phyloP scores from a whole-genome alignment of 2,113 vertebrate genomes.

The Epinephelus fuscoguttatus region DNA sequence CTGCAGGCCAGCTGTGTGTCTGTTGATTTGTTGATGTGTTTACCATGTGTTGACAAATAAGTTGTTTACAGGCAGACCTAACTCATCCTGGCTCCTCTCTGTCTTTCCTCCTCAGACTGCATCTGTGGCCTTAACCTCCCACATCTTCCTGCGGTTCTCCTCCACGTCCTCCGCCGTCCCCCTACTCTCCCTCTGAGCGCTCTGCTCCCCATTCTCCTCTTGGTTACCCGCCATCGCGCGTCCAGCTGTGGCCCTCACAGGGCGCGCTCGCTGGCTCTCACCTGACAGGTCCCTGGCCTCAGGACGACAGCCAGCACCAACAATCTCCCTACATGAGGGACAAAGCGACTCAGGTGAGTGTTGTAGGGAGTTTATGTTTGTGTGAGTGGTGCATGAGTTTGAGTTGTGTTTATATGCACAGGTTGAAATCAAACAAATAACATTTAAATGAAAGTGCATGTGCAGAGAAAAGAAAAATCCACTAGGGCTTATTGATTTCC shows the following conservation, averaged over 20 bases:
- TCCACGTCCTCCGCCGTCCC: slow-evolving; percentile 1
- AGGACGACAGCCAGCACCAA: slow-evolving; percentile 91
- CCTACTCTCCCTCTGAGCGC: slow-evolving; percentile 26
- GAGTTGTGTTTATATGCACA: background rate
- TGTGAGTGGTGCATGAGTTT: background rate
- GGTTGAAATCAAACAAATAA: background rate
- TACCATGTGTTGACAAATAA: slow-evolving; percentile 45
- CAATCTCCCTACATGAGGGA: slow-evolving; percentile 95
- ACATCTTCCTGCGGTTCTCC: slow-evolving; percentile 40
- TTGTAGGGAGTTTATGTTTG: background rate
- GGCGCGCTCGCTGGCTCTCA: slow-evolving; percentile 93
- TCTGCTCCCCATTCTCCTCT: slow-evolving; percentile 69
- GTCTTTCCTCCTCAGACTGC: slow-evolving; percentile 50
- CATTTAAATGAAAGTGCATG: background rate
- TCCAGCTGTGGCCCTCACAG: slow-evolving; percentile 91
- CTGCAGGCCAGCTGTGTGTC: slow-evolving; percentile 59
- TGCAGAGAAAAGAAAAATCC: background rate
- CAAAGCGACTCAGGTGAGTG: slow-evolving; percentile 95
- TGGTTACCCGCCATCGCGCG: slow-evolving; percentile 77
- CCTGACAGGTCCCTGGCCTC: slow-evolving; percentile 97
- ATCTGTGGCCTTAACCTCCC: slow-evolving; percentile 66
- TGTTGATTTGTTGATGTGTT: slow-evolving; percentile 65
- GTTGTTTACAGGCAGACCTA: slow-evolving; percentile 42
- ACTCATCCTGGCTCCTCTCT: background rate
- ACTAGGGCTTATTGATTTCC: background rate